A percentile compares a stretch with the other conserved stretches of the same genome.
These are phyloP conservation scores for Spermophilus dauricus DNA, from an alignment of 2,113 vertebrate species.

Conservation along the genomic window DNA sequence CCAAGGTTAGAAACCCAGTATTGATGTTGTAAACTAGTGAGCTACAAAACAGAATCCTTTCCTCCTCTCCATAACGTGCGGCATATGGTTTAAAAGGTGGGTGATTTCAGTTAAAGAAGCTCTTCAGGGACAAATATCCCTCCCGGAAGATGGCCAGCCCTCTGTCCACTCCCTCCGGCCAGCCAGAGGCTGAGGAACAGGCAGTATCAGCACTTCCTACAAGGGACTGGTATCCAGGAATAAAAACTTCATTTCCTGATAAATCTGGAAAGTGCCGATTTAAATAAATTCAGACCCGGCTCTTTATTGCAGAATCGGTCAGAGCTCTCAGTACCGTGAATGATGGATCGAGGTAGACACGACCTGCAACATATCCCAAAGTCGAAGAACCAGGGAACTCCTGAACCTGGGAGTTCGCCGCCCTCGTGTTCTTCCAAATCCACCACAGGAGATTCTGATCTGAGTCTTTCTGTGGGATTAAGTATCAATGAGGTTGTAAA, in stretches of 20 bases:
- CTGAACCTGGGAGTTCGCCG: background rate
- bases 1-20: slow-evolving; percentile 66
- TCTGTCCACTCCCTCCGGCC: background rate
- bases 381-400: background rate
- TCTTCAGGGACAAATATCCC: background rate
- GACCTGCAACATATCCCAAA: slow-evolving; percentile 3
- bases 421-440: background rate
- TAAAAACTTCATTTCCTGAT: background rate
- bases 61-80: slow-evolving; percentile 26
- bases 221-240: background rate
- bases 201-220: background rate
- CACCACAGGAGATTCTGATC: background rate
- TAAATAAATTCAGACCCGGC: background rate
- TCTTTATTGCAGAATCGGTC: background rate
- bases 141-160: background rate
- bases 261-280: background rate
- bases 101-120: background rate
- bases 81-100: background rate
- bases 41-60: slow-evolving; percentile 20
- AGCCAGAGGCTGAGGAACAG: background rate
- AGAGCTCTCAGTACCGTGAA: background rate
- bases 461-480: background rate
- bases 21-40: slow-evolving; percentile 52
- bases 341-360: background rate
- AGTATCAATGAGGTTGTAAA: background rate